Evolutionary conservation across 2,888 invertebrate species (phyloP).

Genomic region (Blomia tropicalis): DNA sequence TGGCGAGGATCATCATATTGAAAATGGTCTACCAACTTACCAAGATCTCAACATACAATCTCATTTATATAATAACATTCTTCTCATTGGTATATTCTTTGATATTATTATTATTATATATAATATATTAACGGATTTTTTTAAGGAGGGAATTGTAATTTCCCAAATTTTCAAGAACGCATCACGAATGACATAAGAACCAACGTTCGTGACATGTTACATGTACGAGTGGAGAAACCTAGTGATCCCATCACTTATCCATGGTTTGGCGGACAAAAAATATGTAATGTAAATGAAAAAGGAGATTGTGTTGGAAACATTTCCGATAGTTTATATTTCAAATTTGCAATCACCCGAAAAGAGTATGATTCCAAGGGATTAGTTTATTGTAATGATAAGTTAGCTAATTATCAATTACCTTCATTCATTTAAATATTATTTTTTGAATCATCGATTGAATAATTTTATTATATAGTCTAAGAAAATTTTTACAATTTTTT

Average conservation of each 20-base stretch:
- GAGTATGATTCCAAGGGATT: constrained; percentile 78
- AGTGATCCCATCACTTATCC: constrained; percentile 61
- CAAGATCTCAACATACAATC: constrained; percentile 44
- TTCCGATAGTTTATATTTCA: constrained; percentile 45
- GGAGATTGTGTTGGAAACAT: not conserved
- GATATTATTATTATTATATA: not conserved
- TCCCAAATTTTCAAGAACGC: constrained; percentile 67
- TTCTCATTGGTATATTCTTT: constrained; percentile 25
- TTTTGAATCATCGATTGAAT: no score
- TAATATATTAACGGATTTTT: constrained; percentile 32
- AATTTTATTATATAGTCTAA: no score
- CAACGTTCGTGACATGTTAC: constrained; percentile 56
- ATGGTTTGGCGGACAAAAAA: constrained; percentile 69
- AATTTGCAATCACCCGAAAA: constrained; percentile 40
- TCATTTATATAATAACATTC: constrained; percentile 47
- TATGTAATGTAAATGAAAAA: constrained; percentile 50
- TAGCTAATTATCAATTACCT: constrained; percentile 30
- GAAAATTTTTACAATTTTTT: not conserved
- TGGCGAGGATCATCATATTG: no score
- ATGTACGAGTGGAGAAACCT: constrained; percentile 54
- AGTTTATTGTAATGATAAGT: constrained; percentile 41
- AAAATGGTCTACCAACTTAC: not conserved
- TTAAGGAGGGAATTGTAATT: constrained; percentile 56
- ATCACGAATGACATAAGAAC: constrained; percentile 55
- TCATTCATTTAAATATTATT: not conserved